phyloP scores from a whole-genome alignment of 2,888 invertebrate species.

The Drosophila lutescens region DNA sequence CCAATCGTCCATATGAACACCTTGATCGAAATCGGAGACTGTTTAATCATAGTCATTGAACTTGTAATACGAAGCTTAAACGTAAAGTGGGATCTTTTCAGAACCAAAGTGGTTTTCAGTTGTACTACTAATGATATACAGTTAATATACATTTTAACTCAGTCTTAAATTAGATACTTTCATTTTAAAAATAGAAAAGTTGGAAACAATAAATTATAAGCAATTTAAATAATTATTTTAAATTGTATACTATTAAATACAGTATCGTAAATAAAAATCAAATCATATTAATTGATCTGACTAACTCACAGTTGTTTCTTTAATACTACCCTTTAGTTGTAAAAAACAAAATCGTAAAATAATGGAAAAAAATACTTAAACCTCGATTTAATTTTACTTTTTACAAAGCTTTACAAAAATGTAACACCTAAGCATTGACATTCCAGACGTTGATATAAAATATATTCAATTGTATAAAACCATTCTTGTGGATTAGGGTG shows the following conservation, averaged over 20 bases:
- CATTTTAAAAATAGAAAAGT: constrained; percentile 1
- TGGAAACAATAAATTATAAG: neutral
- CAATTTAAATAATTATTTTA: neutral
- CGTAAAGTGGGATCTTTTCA: constrained; percentile 9
- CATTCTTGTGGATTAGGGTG: too few relatives aligned
- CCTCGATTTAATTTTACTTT: too few relatives aligned
- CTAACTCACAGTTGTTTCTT: too few relatives aligned
- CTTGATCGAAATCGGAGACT: constrained; percentile 33
- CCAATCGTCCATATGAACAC: constrained; percentile 22
- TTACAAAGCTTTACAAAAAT: too few relatives aligned
- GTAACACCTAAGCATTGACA: too few relatives aligned
- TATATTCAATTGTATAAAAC: too few relatives aligned
- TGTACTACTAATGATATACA: neutral
- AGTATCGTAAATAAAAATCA: neutral
- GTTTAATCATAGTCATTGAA: constrained; percentile 28
- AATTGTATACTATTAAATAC: neutral
- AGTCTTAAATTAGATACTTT: neutral
- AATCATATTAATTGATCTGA: too few relatives aligned
- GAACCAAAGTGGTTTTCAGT: neutral
- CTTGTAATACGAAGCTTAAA: constrained; percentile 11
- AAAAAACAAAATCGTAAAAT: too few relatives aligned
- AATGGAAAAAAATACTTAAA: too few relatives aligned
- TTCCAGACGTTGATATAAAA: too few relatives aligned
- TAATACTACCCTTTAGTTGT: too few relatives aligned
- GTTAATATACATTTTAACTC: neutral